Percentiles rank a stretch among this genome's conserved stretches.
These are phyloP conservation scores for Manis javanica DNA, from an alignment of 2,797 vertebrate genomes.

Conservation along the genomic window DNA sequence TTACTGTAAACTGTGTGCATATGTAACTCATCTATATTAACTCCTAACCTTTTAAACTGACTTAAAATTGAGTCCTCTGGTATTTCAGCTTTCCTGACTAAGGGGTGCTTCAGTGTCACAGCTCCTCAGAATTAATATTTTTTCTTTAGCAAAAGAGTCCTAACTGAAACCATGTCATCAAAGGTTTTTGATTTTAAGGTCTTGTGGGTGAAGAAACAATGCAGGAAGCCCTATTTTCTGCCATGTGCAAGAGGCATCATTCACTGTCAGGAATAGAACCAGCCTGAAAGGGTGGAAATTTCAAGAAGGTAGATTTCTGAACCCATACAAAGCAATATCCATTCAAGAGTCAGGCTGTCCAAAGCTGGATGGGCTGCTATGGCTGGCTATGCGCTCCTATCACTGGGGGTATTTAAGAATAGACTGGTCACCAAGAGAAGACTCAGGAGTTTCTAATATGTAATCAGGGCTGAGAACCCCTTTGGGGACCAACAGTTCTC, in stretches of 20 bases:
- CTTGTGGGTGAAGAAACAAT: neutral
- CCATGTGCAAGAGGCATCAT: neutral
- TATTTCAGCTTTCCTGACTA: neutral
- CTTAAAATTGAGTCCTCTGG: slow-evolving; percentile 32
- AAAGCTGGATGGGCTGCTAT: neutral
- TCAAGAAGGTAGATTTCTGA: neutral
- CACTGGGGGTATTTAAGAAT: neutral
- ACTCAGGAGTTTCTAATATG: neutral
- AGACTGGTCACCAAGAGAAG: neutral
- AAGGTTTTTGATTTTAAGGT: neutral
- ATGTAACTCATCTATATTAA: neutral
- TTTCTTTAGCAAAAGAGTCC: neutral
- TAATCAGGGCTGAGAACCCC: neutral
- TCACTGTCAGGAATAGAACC: neutral
- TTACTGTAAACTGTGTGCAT: neutral
- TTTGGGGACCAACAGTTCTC: neutral
- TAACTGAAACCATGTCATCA: neutral
- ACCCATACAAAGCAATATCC: neutral
- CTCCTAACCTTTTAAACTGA: slow-evolving; percentile 28
- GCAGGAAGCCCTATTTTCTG: neutral
- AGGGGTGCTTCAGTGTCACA: neutral
- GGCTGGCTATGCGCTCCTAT: neutral
- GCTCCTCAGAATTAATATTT: neutral
- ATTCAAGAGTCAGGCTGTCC: neutral
- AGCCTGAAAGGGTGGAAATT: neutral